A percentile compares a stretch with the other conserved stretches of the same genome.
Evolutionary conservation across 2,113 vertebrate genomes (phyloP).

Genomic region (Himantopus leucocephalus): DNA sequence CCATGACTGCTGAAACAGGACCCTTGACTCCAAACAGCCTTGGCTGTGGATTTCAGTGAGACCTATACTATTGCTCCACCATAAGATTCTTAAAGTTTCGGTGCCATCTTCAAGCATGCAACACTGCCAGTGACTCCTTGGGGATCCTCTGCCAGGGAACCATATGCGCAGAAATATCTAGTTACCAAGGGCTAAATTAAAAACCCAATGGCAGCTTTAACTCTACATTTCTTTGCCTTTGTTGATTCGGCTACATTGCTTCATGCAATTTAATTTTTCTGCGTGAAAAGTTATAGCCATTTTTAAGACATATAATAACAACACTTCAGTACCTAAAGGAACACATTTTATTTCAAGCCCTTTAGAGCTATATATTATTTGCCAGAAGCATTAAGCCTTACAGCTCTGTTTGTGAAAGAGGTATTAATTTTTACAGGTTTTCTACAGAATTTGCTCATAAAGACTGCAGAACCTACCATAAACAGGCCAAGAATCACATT

Average conservation of each 20-base stretch:
- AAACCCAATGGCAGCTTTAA: not conserved
- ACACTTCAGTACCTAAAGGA: conserved; percentile 28
- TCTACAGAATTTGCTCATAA: conserved; percentile 25
- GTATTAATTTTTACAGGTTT: conserved; percentile 57
- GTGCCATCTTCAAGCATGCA: not conserved
- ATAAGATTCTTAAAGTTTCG: not conserved
- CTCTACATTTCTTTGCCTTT: not conserved
- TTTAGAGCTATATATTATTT: conserved; percentile 22
- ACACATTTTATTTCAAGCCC: conserved; percentile 24
- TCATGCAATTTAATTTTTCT: conserved; percentile 5
- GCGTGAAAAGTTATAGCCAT: conserved; percentile 19
- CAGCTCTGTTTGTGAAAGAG: conserved; percentile 27
- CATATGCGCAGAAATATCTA: not conserved
- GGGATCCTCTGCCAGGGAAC: not conserved
- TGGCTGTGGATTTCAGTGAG: not conserved
- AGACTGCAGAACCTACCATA: conserved; percentile 16
- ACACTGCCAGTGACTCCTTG: not conserved
- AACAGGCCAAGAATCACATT: conserved; percentile 2
- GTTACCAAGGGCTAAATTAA: not conserved
- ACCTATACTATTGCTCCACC: not conserved
- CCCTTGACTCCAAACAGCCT: not conserved
- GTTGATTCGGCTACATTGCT: not conserved
- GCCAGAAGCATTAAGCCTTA: conserved; percentile 11
- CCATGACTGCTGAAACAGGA: not conserved
- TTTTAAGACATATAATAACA: conserved; percentile 27